A percentile compares a stretch with the other conserved stretches of the same genome.
phyloP scores from a whole-genome alignment of 2,888 invertebrate genomes.

The Siphonodentalium dalli region DNA sequence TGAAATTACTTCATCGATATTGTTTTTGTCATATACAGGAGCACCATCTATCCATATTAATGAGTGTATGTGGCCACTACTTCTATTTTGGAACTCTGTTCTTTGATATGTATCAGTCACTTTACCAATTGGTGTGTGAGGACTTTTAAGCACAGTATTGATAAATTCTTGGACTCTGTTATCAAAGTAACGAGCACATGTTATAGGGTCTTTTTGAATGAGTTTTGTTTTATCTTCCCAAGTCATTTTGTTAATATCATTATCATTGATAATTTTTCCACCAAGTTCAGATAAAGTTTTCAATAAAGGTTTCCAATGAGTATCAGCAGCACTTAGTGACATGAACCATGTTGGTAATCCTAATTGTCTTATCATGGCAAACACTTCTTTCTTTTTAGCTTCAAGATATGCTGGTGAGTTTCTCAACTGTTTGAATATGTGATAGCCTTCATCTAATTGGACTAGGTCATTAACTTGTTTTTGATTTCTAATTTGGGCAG shows the following conservation, averaged over 20 bases:
- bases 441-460: no score
- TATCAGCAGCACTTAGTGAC: no score
- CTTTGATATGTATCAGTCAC: slow-evolving; percentile 19
- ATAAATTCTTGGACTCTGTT: slow-evolving; percentile 16
- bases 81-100: slow-evolving; percentile 20
- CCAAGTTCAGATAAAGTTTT: no score
- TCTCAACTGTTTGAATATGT: no score
- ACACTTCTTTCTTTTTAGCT: no score
- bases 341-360: no score
- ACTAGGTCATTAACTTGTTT: no score
- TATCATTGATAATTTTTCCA: not conserved
- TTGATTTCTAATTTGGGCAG: no score
- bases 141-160: not conserved
- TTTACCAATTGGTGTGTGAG: slow-evolving; percentile 7
- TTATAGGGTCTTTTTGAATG: slow-evolving; percentile 26
- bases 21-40: slow-evolving; percentile 2
- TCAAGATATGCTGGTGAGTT: no score
- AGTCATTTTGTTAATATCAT: not conserved
- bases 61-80: slow-evolving; percentile 19
- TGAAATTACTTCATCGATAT: slow-evolving; percentile 2
- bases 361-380: no score
- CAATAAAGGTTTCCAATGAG: no score
- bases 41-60: slow-evolving; percentile 14
- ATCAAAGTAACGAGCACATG: slow-evolving; percentile 24
- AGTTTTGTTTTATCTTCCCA: slow-evolving; percentile 10